Percentiles rank a stretch among this genome's conserved stretches.
phyloP scores from a whole-genome alignment of 2,113 vertebrate species.

The Casuarius casuarius region DNA sequence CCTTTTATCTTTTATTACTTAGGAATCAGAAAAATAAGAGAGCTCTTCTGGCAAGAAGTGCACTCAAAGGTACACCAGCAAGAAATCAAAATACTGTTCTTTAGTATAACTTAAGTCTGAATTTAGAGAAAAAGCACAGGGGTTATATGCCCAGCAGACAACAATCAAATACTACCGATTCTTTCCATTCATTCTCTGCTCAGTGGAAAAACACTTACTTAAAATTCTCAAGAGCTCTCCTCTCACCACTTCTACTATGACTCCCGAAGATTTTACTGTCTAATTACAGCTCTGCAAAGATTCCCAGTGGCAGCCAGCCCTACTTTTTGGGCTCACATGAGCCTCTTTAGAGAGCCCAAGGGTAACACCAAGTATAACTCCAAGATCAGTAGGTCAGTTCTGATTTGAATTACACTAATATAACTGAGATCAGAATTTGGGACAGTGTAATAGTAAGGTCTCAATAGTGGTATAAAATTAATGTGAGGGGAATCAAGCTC shows the following conservation, averaged over 20 bases:
- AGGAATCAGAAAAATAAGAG: neutral
- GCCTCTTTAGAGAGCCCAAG: neutral
- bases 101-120: neutral
- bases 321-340: neutral
- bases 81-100: neutral
- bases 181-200: neutral
- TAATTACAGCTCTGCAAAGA: neutral
- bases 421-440: neutral
- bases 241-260: neutral
- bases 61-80: neutral
- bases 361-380: rapidly evolving
- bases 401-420: neutral
- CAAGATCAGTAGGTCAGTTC: neutral
- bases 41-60: neutral
- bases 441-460: neutral
- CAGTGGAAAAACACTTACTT: neutral
- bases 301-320: neutral
- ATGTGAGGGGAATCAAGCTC: neutral
- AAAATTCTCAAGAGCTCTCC: neutral
- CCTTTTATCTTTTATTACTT: neutral
- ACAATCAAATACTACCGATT: neutral
- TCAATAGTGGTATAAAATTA: neutral
- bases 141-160: neutral
- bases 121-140: neutral
- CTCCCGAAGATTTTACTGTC: neutral